Base-by-base conservation (phyloP, 2,888 invertebrate species). In the Silvanus unidentatus region DNA sequence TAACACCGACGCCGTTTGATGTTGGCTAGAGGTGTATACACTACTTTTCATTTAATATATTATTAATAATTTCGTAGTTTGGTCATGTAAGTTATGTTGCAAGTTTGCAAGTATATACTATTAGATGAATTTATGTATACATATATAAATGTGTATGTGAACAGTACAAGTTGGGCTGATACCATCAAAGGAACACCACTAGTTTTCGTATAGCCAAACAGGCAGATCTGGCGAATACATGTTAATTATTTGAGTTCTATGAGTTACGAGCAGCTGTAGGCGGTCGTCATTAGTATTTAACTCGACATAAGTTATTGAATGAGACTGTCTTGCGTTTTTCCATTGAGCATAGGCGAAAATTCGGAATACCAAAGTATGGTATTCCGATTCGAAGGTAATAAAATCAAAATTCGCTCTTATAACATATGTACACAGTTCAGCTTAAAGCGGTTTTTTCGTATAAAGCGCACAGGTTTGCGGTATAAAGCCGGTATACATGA, bases 231-330 rank as follows among this genome's bases (percentile, higher is more conserved):
- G 50, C 52, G 55, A 56, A 60, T 56, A 54, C 57, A 55, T 57
- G 57, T 58, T 65, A 65, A 65, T 63, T 63, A 61, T 62, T 57
- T 52, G 46, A 57, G 56, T 58, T 60, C 63, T 64, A 63, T 60
- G 59, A 59, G 53, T 57, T 52, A n/a, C n/a, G n/a, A n/a, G n/a
- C n/a, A 50, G 62, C 64, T 61, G 48, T 40, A 49, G 63, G 64
- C 64, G 61, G 60, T 65, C 61, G 55, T 62, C 63, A 60, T 62
- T 64, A 62, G 60, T 59, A 56, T 62, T 62, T 63, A 61, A 59
- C 58, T 55, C 44, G 54, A 50, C 35, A 12, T 47, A 43, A 27
- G 58, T 62, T 60, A 60, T 61, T 57, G 35, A 35, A 12, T 9
- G 28, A 10, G 10, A 28, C 28, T 28, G n/a, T n/a, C n/a, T n/a